These are phyloP conservation scores for Drosophila orosa DNA, from an alignment of 1,140 invertebrate genomes.

Conservation along the genomic window DNA sequence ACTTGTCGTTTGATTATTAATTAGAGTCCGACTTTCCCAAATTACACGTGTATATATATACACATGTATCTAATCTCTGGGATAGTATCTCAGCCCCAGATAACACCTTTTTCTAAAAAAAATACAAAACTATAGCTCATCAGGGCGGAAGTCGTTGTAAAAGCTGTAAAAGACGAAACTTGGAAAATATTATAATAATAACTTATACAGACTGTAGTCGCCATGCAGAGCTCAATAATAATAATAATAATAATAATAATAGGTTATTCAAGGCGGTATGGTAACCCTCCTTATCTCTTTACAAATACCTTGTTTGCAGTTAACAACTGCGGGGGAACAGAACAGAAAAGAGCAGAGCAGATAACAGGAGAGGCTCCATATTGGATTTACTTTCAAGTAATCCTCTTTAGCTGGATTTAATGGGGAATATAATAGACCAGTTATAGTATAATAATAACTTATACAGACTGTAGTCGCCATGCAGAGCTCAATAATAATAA, in stretches of 20 bases:
- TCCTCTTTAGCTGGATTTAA: not conserved
- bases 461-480: not conserved
- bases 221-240: not conserved
- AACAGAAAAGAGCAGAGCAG: not conserved
- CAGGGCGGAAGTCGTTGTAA: not conserved
- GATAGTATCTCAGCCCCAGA: constrained; percentile 6
- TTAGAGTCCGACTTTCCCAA: constrained; percentile 2
- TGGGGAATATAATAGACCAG: not conserved
- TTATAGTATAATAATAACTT: not conserved
- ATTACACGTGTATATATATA: not conserved
- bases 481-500: not conserved
- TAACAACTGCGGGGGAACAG: not conserved
- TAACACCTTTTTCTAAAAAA: not conserved
- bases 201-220: not conserved
- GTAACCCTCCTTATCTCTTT: constrained; percentile 7
- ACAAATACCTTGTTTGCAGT: constrained; percentile 8
- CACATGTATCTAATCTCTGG: not conserved
- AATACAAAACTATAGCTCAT: not conserved
- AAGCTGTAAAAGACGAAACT: not conserved
- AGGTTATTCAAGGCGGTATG: constrained; percentile 3
- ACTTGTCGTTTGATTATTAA: not conserved
- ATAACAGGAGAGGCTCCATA: constrained; percentile 1
- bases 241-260: not conserved
- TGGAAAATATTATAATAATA: not conserved
- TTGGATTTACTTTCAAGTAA: constrained; percentile 4